phyloP scores from a whole-genome alignment of 2,888 invertebrate genomes.

The Chloroclysta siterata region DNA sequence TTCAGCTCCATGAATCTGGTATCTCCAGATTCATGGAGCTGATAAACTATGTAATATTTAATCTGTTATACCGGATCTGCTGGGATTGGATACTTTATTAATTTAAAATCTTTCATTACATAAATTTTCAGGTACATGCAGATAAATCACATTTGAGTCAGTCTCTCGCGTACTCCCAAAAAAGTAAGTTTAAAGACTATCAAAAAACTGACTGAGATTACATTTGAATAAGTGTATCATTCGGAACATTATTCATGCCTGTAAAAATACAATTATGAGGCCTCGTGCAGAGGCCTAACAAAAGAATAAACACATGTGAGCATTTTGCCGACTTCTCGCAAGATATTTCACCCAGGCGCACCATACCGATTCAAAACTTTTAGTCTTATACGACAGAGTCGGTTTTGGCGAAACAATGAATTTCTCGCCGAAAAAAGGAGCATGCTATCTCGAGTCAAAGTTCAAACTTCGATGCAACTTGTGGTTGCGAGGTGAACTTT shows the following conservation, averaged over 20 bases:
- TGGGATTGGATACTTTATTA: too few relatives aligned
- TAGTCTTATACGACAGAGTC: constrained; percentile 41
- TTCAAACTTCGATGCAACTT: constrained; percentile 65
- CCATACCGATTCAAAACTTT: constrained; percentile 46
- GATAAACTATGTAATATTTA: too few relatives aligned
- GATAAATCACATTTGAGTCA: not conserved
- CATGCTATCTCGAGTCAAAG: constrained; percentile 66
- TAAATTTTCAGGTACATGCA: too few relatives aligned
- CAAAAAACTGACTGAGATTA: constrained; percentile 4
- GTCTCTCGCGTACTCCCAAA: not conserved
- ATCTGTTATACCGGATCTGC: too few relatives aligned
- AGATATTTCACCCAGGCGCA: constrained; percentile 54
- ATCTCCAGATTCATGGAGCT: too few relatives aligned
- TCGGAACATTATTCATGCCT: constrained; percentile 53
- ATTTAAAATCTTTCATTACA: too few relatives aligned
- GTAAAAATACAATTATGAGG: constrained; percentile 53
- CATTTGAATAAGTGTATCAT: constrained; percentile 13
- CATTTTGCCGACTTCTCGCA: constrained; percentile 58
- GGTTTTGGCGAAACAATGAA: constrained; percentile 43
- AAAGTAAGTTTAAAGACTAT: not conserved
- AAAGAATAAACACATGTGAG: constrained; percentile 67
- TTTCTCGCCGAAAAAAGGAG: constrained; percentile 52
- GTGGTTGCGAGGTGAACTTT: constrained; percentile 40
- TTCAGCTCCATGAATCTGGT: too few relatives aligned
- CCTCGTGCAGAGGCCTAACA: constrained; percentile 55